Conservation (phyloP, 92 coral and sea anemone genomes). For the Diadumene lineata region DNA sequence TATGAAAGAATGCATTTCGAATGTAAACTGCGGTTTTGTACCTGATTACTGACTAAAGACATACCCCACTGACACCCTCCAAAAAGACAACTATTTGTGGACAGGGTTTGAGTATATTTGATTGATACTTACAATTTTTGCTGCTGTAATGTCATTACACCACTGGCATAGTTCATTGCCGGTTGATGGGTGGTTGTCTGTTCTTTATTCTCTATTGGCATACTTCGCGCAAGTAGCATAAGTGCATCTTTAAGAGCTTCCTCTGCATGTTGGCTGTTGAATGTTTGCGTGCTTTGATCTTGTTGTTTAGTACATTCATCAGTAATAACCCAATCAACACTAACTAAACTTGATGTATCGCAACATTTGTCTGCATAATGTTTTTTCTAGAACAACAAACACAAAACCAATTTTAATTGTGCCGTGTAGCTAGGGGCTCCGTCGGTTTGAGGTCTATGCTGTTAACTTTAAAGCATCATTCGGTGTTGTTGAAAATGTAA, state of each 20-base stretch:
- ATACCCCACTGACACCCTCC: too few relatives aligned
- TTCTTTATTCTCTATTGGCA: conserved; percentile 1
- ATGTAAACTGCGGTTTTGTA: neutral
- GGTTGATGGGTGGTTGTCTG: neutral
- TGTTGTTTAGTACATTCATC: conserved; percentile 5
- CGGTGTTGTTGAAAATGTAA: too few relatives aligned
- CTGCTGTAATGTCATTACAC: conserved; percentile 47
- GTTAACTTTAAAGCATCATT: too few relatives aligned
- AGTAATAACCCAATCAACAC: conserved; percentile 29
- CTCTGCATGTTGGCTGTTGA: conserved; percentile 23
- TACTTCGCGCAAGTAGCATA: neutral
- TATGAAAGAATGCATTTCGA: neutral
- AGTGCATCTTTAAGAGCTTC: conserved; percentile 4
- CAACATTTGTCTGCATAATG: conserved; percentile 29
- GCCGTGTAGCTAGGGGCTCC: too few relatives aligned
- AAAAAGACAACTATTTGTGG: neutral
- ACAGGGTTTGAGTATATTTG: too few relatives aligned
- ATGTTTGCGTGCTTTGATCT: conserved; percentile 1
- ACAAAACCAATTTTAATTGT: too few relatives aligned
- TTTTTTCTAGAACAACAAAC: conserved; percentile 11
- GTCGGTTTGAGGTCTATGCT: too few relatives aligned
- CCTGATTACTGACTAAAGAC: too few relatives aligned
- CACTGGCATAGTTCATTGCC: conserved; percentile 2
- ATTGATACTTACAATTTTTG: conserved; percentile 63
- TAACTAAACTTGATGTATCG: conserved; percentile 25